A percentile compares a stretch with the other conserved stretches of the same genome.
phyloP scores from a whole-genome alignment of 2,797 vertebrate species.

The Hozukius guyotensis region DNA sequence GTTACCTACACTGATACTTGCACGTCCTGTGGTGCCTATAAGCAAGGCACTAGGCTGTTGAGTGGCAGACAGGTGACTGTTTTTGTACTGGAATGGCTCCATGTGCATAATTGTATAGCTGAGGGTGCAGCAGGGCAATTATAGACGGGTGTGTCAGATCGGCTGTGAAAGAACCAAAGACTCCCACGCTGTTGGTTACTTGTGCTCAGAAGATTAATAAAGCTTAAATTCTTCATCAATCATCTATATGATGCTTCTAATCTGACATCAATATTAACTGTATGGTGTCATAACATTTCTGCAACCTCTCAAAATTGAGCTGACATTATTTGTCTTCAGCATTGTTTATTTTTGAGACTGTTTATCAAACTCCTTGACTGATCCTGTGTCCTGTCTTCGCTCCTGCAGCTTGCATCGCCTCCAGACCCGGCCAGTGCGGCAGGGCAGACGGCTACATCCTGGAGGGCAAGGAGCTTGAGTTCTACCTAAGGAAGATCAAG shows the following conservation, averaged over 20 bases:
- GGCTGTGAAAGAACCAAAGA: background rate
- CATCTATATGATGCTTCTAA: background rate
- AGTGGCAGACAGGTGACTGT: background rate
- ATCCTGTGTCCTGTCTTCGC: background rate
- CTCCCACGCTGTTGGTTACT: background rate
- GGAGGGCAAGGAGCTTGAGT: slow-evolving; percentile 97
- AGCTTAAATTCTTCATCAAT: background rate
- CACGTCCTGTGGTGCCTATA: background rate
- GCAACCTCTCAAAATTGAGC: background rate
- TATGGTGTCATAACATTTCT: background rate
- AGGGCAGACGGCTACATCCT: slow-evolving; percentile 95
- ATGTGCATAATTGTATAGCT: background rate
- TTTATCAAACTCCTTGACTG: background rate
- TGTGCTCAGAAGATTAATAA: background rate
- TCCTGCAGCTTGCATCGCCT: slow-evolving; percentile 92
- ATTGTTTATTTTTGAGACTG: background rate
- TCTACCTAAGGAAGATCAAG: slow-evolving; percentile 99
- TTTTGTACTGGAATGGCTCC: background rate
- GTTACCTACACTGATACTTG: no score
- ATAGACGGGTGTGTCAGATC: accelerated
- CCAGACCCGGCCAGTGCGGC: slow-evolving; percentile 96
- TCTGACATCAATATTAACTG: background rate
- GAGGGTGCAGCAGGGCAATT: no score
- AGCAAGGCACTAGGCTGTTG: no score
- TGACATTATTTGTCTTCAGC: background rate